Conservation (phyloP, 1,140 invertebrate species). For the Hermatobates lingyangjiaoensis region DNA sequence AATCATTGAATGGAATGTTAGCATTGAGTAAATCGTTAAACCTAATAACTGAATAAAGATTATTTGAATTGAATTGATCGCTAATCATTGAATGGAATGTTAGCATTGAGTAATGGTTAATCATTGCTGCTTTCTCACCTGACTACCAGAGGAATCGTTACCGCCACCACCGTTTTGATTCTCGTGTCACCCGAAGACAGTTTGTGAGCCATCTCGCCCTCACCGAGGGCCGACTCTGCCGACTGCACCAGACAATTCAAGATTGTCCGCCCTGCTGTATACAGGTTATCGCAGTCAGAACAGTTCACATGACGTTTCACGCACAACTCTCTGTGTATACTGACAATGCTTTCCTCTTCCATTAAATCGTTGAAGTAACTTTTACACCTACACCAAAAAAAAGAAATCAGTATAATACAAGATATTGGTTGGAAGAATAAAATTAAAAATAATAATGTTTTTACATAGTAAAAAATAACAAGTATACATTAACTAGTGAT, state of each 20-base stretch:
- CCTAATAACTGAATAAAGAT: too few species aligned
- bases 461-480: too few species aligned
- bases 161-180: slow-evolving; percentile 6
- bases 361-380: slow-evolving; percentile 12
- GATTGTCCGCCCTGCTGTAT: slow-evolving; percentile 2
- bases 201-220: slow-evolving; percentile 14
- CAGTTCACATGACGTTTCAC: slow-evolving; percentile 10
- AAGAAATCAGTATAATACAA: too few species aligned
- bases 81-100: too few species aligned
- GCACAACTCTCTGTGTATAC: slow-evolving; percentile 9
- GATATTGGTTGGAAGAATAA: too few species aligned
- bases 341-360: slow-evolving; percentile 13
- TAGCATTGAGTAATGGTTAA: too few species aligned
- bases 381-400: slow-evolving; percentile 10
- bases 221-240: slow-evolving; percentile 13
- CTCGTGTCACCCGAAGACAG: slow-evolving; percentile 1
- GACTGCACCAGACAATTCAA: slow-evolving; percentile 1
- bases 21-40: too few species aligned
- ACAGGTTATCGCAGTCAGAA: slow-evolving; percentile 8
- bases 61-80: too few species aligned
- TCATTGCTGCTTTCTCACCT: slow-evolving; percentile 6
- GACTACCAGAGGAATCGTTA: slow-evolving; percentile 14
- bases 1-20: too few species aligned
- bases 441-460: too few species aligned
- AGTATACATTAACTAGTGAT: too few species aligned